Conservation (phyloP, 30 jellyfish, hydroid and myxozoan species). For the Euphysa ruthae region DNA sequence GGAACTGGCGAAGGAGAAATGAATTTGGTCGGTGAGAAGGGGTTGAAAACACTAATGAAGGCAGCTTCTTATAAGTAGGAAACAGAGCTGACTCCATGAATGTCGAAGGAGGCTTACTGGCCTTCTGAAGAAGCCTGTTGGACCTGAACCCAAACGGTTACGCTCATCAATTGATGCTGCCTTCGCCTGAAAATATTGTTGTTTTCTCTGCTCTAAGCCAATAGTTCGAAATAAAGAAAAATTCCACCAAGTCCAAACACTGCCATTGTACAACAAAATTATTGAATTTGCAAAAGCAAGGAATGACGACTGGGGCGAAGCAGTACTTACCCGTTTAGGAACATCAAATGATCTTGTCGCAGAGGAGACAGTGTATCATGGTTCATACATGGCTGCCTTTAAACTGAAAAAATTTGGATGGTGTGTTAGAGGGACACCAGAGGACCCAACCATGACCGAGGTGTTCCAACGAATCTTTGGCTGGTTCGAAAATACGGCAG, state of each 20-base stretch:
- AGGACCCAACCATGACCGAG: slow-evolving; percentile 14
- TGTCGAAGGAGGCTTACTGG: slow-evolving; percentile 27
- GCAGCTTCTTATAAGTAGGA: slow-evolving; percentile 15
- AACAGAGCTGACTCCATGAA: slow-evolving; percentile 10
- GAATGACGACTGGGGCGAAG: too few species aligned
- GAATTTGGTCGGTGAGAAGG: slow-evolving; percentile 13
- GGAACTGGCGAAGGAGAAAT: slow-evolving; percentile 1
- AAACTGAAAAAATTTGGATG: slow-evolving; percentile 6
- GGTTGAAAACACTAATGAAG: neutral
- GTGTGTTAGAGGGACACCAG: slow-evolving; percentile 41
- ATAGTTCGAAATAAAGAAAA: too few species aligned
- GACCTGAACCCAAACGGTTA: slow-evolving; percentile 25
- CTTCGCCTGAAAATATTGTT: slow-evolving; percentile 12
- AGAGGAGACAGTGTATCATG: slow-evolving; percentile 13
- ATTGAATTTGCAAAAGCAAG: too few species aligned
- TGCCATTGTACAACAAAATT: neutral
- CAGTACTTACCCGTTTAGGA: too few species aligned
- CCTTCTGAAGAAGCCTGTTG: slow-evolving; percentile 9
- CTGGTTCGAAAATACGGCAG: slow-evolving; percentile 27
- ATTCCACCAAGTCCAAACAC: slow-evolving; percentile 24
- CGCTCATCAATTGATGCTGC: slow-evolving; percentile 27
- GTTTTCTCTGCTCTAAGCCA: slow-evolving; percentile 29
- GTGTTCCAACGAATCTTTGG: slow-evolving; percentile 14
- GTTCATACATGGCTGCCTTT: slow-evolving; percentile 23
- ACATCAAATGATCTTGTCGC: too few species aligned